These are phyloP conservation scores for Argyrosomus regius DNA, from an alignment of 2,797 vertebrate genomes.

Conservation along the genomic window DNA sequence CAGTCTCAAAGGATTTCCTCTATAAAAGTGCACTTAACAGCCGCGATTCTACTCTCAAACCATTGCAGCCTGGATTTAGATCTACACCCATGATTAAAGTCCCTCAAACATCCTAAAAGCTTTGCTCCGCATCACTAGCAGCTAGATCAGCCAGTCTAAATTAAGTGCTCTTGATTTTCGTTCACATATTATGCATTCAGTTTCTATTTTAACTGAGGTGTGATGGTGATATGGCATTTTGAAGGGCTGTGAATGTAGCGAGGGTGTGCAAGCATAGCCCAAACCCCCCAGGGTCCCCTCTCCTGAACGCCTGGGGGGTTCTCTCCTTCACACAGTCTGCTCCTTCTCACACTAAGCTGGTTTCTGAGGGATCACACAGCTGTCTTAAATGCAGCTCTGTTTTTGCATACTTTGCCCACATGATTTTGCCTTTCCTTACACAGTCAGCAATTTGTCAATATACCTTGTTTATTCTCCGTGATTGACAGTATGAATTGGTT, in stretches of 20 bases:
- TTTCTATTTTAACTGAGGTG: conserved; percentile 60
- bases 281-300: conserved; percentile 69
- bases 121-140: conserved; percentile 14
- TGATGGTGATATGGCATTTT: conserved; percentile 66
- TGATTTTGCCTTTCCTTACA: conserved; percentile 61
- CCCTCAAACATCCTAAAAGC: conserved; percentile 25
- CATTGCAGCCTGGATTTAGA: conserved; percentile 6
- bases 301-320: conserved; percentile 66
- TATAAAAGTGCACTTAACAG: neutral
- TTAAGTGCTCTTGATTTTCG: conserved; percentile 42
- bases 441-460: conserved; percentile 75
- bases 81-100: conserved; percentile 5
- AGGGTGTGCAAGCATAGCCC: conserved; percentile 57
- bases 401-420: conserved; percentile 71
- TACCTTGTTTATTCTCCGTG: conserved; percentile 67
- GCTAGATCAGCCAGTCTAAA: conserved; percentile 38
- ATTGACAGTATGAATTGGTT: conserved; percentile 79
- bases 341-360: conserved; percentile 65
- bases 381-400: conserved; percentile 69
- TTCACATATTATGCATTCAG: conserved; percentile 44
- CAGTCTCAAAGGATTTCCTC: neutral
- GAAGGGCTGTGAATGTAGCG: conserved; percentile 67
- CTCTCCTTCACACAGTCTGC: conserved; percentile 71
- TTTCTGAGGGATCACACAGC: conserved; percentile 70
- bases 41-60: neutral